These are phyloP conservation scores for Aromia moschata DNA, from an alignment of 2,888 invertebrate species.

Conservation along the genomic window DNA sequence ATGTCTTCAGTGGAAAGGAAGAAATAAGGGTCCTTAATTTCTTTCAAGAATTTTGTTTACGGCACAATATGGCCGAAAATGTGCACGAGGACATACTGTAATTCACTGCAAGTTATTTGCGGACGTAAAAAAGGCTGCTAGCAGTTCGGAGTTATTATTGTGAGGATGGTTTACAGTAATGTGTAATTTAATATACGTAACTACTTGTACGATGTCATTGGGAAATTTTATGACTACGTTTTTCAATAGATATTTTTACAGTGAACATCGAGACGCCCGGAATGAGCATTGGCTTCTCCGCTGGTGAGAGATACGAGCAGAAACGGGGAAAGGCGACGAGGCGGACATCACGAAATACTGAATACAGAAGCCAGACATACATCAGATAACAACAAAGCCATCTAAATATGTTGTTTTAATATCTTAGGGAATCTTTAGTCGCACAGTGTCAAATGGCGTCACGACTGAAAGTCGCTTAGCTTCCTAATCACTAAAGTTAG, in stretches of 20 bases:
- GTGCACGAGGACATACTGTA: neutral
- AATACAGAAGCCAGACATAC: constrained; percentile 44
- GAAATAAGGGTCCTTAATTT: neutral
- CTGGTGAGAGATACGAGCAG: constrained; percentile 10
- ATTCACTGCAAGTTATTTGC: neutral
- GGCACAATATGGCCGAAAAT: neutral
- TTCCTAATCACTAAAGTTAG: constrained; percentile 27
- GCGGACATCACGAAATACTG: constrained; percentile 42
- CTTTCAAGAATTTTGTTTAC: neutral
- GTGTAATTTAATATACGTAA: constrained; percentile 26
- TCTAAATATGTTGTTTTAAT: constrained; percentile 53
- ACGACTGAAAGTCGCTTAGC: constrained; percentile 35
- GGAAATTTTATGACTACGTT: constrained; percentile 28
- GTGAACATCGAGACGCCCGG: constrained; percentile 28
- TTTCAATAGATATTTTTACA: constrained; percentile 31
- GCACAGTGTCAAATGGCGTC: constrained; percentile 42
- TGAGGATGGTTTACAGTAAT: constrained; percentile 9
- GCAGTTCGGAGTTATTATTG: constrained; percentile 7
- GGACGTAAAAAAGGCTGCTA: constrained; percentile 1
- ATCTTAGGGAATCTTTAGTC: constrained; percentile 48
- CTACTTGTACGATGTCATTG: constrained; percentile 25
- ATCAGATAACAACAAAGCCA: constrained; percentile 50
- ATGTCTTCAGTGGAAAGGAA: neutral
- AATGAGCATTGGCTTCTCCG: constrained; percentile 13
- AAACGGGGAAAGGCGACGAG: constrained; percentile 33